Conservation (phyloP, 2,888 invertebrate species). For the Dasypolia templi region DNA sequence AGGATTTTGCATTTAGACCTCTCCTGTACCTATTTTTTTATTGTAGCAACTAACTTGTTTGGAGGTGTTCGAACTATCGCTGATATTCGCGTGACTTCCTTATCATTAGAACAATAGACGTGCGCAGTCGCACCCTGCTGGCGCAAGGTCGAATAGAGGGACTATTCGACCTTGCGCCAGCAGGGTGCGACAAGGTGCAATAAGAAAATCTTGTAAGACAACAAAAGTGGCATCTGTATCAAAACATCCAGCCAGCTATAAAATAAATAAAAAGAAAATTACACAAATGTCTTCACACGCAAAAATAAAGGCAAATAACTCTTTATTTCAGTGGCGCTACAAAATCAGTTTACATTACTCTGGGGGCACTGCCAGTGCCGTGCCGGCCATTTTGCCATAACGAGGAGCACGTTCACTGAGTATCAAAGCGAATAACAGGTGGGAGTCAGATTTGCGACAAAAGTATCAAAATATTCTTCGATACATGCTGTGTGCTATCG, state of each 20-base stretch:
- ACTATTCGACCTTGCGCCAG: no score
- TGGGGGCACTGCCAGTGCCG: constrained; percentile 39
- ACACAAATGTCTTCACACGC: constrained; percentile 19
- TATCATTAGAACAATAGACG: background rate
- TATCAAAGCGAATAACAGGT: constrained; percentile 50
- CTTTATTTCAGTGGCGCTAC: constrained; percentile 22
- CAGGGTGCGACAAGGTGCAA: no score
- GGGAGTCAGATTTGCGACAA: constrained; percentile 31
- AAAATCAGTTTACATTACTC: constrained; percentile 53
- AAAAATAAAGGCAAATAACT: constrained; percentile 37
- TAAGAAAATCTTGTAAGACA: no score
- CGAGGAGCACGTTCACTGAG: constrained; percentile 37
- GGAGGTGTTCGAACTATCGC: background rate
- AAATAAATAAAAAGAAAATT: constrained; percentile 7
- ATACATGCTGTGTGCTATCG: background rate
- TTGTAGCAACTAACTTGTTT: background rate
- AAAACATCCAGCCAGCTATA: background rate
- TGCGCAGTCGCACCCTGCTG: background rate
- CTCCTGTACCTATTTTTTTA: background rate
- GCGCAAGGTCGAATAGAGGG: no score
- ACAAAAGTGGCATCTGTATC: background rate
- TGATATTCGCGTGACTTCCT: background rate
- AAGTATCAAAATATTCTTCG: constrained; percentile 26
- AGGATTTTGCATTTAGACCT: background rate
- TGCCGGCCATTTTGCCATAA: constrained; percentile 43